A percentile compares a stretch with the other conserved stretches of the same genome.
Evolutionary conservation across 2,113 vertebrate genomes (phyloP).

Genomic region (Ophiodon elongatus): DNA sequence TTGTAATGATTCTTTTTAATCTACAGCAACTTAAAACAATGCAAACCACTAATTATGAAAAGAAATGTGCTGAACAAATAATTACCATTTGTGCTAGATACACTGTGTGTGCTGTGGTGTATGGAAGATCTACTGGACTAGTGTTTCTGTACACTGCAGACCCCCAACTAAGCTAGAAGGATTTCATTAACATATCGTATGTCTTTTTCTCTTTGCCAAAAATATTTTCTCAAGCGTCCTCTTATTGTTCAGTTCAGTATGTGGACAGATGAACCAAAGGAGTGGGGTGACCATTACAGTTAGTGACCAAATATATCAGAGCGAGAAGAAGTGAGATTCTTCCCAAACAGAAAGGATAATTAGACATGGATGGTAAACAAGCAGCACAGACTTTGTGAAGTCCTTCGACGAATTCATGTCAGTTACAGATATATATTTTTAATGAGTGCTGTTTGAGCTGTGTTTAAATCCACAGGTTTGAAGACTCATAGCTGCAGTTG

Average conservation of each 20-base stretch:
- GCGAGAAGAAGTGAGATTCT: slow-evolving; percentile 28
- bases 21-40: slow-evolving; percentile 38
- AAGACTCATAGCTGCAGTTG: slow-evolving; percentile 10
- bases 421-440: background rate
- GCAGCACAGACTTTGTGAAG: slow-evolving; percentile 10
- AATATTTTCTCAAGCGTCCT: slow-evolving; percentile 54
- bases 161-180: slow-evolving; percentile 38
- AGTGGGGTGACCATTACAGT: slow-evolving; percentile 34
- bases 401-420: background rate
- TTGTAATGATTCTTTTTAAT: slow-evolving; percentile 31
- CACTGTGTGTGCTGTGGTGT: slow-evolving; percentile 35
- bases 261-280: slow-evolving; percentile 74
- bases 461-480: slow-evolving; percentile 6
- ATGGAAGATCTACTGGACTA: slow-evolving; percentile 59
- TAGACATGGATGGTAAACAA: slow-evolving; percentile 16
- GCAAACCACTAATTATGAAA: slow-evolving; percentile 61
- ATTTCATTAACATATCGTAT: slow-evolving; percentile 42
- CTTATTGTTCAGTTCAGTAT: slow-evolving; percentile 55
- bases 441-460: background rate
- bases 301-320: slow-evolving; percentile 75
- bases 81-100: slow-evolving; percentile 41
- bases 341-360: slow-evolving; percentile 3
- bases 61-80: slow-evolving; percentile 29
- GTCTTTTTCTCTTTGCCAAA: slow-evolving; percentile 68
- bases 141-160: slow-evolving; percentile 27